Evolutionary conservation across 1,140 invertebrate genomes (phyloP).

Genomic region (Lepidurus apus): DNA sequence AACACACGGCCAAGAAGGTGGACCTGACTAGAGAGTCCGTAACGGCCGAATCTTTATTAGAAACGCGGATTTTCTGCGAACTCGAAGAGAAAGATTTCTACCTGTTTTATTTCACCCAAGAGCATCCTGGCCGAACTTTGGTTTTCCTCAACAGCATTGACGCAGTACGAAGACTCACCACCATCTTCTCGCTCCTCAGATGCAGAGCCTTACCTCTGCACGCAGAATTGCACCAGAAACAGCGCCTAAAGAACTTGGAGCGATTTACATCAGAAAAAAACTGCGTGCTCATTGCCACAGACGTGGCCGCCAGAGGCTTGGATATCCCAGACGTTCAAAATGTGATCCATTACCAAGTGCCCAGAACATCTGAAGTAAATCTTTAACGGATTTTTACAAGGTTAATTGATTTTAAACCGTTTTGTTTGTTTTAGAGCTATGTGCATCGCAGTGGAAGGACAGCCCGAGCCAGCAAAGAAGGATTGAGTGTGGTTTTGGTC

Average conservation of each 20-base stretch:
- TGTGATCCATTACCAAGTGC: slow-evolving; percentile 92
- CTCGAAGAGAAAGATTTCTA: slow-evolving; percentile 85
- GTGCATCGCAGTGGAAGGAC: slow-evolving; percentile 95
- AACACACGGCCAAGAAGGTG: slow-evolving; percentile 49
- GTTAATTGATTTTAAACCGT: slow-evolving; percentile 28
- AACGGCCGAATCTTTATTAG: slow-evolving; percentile 74
- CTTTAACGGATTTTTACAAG: background rate
- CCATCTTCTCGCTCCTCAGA: slow-evolving; percentile 71
- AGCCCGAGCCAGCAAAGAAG: slow-evolving; percentile 78
- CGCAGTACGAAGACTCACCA: slow-evolving; percentile 76
- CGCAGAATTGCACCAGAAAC: slow-evolving; percentile 91
- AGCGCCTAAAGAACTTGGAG: slow-evolving; percentile 91
- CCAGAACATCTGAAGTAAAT: slow-evolving; percentile 78
- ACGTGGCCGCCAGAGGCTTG: slow-evolving; percentile 92
- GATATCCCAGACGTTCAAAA: slow-evolving; percentile 92
- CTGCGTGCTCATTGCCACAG: slow-evolving; percentile 87
- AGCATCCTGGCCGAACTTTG: slow-evolving; percentile 79
- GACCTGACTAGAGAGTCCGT: slow-evolving; percentile 54
- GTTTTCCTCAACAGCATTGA: slow-evolving; percentile 98
- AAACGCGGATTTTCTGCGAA: slow-evolving; percentile 64
- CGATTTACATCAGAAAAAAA: slow-evolving; percentile 68
- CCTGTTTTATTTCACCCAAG: slow-evolving; percentile 84
- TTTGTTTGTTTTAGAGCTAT: slow-evolving; percentile 61
- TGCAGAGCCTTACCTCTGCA: slow-evolving; percentile 79
- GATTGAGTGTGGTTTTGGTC: slow-evolving; percentile 85